Evolutionary conservation across 2,888 invertebrate genomes (phyloP), one percentile per base, ranked within the genome.

Genomic region (Sarcophaga rosellei): DNA sequence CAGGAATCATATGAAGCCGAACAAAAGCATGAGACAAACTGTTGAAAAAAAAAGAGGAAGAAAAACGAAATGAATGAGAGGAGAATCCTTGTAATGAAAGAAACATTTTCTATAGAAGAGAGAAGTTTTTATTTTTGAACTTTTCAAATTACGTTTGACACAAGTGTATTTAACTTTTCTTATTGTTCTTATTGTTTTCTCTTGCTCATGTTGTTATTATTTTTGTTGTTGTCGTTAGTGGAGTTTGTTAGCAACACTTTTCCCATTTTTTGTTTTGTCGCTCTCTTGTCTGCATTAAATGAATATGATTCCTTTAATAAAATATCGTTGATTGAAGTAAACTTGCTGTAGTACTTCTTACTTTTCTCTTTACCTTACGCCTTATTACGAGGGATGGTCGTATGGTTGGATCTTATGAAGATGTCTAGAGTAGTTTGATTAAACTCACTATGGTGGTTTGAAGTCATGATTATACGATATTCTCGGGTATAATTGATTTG

Each of bases 61-160:
- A 6, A 35, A 35, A 5, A 35, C 6, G 6, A 35, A 2, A 35
- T 3, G 35, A 10, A 35, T 35, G 17, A 53, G 53, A 15, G 53
- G 53, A 53, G 17, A 17, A 53, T 17, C 17, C 15, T 53, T 53
- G 15, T 53, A 15, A 53, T 17, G 17, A 53, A 53, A 17, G 15
- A 53, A 53, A 17, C 4, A 53, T 15, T 53, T 53, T 53, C 53
- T 17, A 53, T 53, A 5, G 4, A 47, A 17, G 12, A 53, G 35
- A 35, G 35, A 53, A 15, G 12, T 53, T 53, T 53, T 53, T 66
- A 23, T 23, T 62, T 81, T 74, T 53, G 61, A 63, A 74, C 21
- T 80, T 82, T 72, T 68, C 21, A 68, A 82, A 79, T 82, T 66
- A 68, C 73, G 53, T 79, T 79, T 79, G 75, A 68, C 62, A n/a